Evolutionary conservation across 2,113 vertebrate genomes (phyloP).

Genomic region (Pterophyllum scalare): DNA sequence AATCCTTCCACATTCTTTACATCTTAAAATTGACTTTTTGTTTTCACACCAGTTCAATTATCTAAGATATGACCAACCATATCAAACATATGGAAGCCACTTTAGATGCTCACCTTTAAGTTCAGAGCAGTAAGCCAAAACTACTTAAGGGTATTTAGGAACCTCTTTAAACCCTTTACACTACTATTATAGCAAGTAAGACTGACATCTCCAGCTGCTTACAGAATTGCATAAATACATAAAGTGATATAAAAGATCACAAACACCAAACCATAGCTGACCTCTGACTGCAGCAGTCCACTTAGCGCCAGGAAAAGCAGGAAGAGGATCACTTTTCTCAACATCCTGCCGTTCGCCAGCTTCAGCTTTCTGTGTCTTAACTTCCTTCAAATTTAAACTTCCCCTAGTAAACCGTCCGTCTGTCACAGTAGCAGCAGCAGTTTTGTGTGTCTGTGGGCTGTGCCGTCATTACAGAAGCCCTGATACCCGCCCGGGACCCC

Average conservation of each 20-base stretch:
- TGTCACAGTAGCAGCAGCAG: neutral
- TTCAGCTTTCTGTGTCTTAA: neutral
- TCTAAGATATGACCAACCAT: neutral
- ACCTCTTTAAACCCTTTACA: neutral
- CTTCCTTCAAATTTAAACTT: neutral
- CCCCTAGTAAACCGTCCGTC: neutral
- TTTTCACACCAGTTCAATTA: neutral
- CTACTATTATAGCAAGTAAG: neutral
- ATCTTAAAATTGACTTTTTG: neutral
- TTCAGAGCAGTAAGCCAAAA: neutral
- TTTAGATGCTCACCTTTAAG: neutral
- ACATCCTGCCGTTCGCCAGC: constrained; percentile 25
- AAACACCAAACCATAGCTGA: constrained; percentile 34
- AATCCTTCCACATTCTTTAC: neutral
- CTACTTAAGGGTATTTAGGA: neutral
- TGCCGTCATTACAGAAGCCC: constrained; percentile 2
- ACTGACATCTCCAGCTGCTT: neutral
- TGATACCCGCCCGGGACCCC: neutral
- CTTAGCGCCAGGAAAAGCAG: constrained; percentile 40
- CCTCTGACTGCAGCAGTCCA: constrained; percentile 67
- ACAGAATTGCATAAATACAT: neutral
- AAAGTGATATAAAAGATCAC: neutral
- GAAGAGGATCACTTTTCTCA: constrained; percentile 9
- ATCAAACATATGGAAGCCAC: constrained; percentile 2
- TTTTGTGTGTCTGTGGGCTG: neutral